phyloP scores from a whole-genome alignment of 2,797 vertebrate species.

The Gymnothorax javanicus region DNA sequence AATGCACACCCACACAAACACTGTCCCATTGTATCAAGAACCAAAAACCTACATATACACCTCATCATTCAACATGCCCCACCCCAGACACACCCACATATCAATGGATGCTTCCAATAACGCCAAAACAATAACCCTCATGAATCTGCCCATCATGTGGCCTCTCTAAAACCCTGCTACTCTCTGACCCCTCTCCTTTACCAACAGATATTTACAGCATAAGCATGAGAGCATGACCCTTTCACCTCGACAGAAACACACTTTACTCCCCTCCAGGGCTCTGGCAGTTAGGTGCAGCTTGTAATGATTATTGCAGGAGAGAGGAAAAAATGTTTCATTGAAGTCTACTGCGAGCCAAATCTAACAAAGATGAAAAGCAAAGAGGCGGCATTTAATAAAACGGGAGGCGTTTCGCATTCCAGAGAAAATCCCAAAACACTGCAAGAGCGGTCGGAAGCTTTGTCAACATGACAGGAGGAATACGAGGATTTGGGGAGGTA shows the following conservation, averaged over 20 bases:
- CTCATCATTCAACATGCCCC: background rate
- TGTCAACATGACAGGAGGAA: constrained; percentile 1
- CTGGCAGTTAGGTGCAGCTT: background rate
- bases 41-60: background rate
- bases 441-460: background rate
- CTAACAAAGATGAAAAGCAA: background rate
- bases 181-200: background rate
- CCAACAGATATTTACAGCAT: background rate
- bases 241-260: background rate
- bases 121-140: too few relatives aligned
- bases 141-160: background rate
- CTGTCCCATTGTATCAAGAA: background rate
- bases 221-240: background rate
- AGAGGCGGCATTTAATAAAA: background rate
- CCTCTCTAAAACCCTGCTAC: background rate
- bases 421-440: background rate
- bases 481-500: background rate
- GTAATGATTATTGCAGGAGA: background rate
- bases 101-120: background rate
- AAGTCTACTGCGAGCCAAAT: background rate
- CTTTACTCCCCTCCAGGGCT: background rate
- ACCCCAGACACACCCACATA: background rate
- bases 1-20: background rate
- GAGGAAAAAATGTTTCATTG: background rate
- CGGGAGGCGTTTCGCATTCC: background rate